Conservation (phyloP, 64 coral and sea anemone species). For the Platygyra sinensis region DNA sequence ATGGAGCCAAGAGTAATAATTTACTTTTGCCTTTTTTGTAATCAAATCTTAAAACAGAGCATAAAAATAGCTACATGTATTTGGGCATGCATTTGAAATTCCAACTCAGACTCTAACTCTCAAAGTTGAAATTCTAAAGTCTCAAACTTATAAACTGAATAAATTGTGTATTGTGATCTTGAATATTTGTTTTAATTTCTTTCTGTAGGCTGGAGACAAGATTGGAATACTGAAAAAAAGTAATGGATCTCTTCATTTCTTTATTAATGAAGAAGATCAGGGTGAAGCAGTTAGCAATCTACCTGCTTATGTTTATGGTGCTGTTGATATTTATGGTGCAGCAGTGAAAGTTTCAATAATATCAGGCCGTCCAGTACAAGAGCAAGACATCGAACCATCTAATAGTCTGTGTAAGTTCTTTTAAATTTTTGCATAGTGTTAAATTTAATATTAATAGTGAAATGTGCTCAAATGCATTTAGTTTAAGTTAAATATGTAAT, state of each 20-base stretch:
- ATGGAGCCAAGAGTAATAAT: no score
- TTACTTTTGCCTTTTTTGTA: no score
- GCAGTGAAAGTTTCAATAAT: slow-evolving; percentile 69
- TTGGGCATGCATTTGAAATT: no score
- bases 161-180: not conserved
- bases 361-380: not conserved
- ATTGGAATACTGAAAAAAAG: slow-evolving; percentile 79
- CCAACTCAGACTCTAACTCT: no score
- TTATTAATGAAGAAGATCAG: slow-evolving; percentile 65
- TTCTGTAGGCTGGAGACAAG: slow-evolving; percentile 58
- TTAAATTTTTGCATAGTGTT: not conserved
- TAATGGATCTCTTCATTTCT: slow-evolving; percentile 68
- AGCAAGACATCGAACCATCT: not conserved
- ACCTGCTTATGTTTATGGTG: slow-evolving; percentile 52
- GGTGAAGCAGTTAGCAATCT: slow-evolving; percentile 45
- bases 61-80: no score
- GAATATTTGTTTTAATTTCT: not conserved
- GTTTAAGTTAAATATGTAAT: no score
- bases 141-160: not conserved
- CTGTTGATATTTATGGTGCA: slow-evolving; percentile 80
- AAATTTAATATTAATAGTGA: not conserved
- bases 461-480: no score
- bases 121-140: no score
- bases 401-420: slow-evolving; percentile 24
- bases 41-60: no score